Conservation (phyloP, 2,113 vertebrate genomes). For the Anolis sagrei region DNA sequence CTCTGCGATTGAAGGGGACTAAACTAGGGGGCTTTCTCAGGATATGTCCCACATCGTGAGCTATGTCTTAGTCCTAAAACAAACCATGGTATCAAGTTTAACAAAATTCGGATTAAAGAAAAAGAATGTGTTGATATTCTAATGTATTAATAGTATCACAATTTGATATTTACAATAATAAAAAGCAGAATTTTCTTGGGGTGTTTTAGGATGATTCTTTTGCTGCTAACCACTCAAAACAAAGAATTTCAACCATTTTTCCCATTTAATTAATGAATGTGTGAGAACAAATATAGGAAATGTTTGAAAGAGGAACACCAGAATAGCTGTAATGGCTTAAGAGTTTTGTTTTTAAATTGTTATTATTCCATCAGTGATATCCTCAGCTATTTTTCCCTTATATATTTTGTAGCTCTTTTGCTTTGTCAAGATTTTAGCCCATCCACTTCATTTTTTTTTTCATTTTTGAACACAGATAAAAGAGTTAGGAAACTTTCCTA, state of each 20-base stretch:
- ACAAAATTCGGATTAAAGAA: neutral
- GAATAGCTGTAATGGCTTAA: neutral
- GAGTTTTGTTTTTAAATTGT: too few relatives aligned
- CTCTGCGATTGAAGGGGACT: too few relatives aligned
- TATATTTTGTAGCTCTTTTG: neutral
- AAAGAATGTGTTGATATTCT: neutral
- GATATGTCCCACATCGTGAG: neutral
- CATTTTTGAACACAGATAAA: neutral
- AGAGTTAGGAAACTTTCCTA: slow-evolving; percentile 6
- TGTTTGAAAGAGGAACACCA: neutral
- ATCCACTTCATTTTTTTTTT: neutral
- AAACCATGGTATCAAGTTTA: neutral
- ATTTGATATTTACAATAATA: too few relatives aligned
- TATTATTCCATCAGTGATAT: neutral
- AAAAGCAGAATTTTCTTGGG: neutral
- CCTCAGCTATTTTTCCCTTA: neutral
- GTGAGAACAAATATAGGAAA: neutral
- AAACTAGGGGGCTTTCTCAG: neutral
- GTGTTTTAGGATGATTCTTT: neutral
- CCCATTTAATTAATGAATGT: neutral
- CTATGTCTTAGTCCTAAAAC: neutral
- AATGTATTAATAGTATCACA: neutral
- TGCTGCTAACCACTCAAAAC: neutral
- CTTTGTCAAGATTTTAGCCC: neutral
- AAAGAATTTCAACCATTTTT: neutral